These are phyloP conservation scores for Copidosoma aretas DNA, from an alignment of 2,888 invertebrate genomes.

Conservation along the genomic window DNA sequence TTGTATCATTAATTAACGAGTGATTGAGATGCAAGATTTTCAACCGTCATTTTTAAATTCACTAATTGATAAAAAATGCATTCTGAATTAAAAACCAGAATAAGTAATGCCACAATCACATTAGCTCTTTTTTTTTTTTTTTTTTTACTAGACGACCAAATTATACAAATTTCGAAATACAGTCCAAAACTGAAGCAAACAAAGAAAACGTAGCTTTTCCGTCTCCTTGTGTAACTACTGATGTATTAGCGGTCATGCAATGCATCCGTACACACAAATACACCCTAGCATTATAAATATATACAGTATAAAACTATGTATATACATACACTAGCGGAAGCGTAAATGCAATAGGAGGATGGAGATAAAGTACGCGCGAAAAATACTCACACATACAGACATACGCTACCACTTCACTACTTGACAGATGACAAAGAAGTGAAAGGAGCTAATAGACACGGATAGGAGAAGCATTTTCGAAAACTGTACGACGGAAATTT, in stretches of 20 bases:
- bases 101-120: neutral
- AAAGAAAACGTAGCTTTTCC: conserved; percentile 14
- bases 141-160: too few species aligned
- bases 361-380: conserved; percentile 17
- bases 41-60: neutral
- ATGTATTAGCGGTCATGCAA: conserved; percentile 29
- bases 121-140: too few species aligned
- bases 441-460: neutral
- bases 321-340: neutral
- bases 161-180: neutral
- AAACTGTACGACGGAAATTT: neutral
- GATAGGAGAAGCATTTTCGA: neutral
- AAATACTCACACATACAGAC: conserved; percentile 12
- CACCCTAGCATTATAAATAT: neutral
- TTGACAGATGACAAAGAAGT: conserved; percentile 17
- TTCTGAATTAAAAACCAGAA: neutral
- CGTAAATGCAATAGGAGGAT: neutral
- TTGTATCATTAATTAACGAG: too few species aligned
- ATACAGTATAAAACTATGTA: neutral
- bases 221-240: conserved; percentile 34
- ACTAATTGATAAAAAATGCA: neutral
- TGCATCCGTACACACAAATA: neutral
- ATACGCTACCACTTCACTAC: neutral
- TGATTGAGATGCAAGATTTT: too few species aligned
- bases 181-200: too few species aligned